Evolutionary conservation across 2,113 vertebrate species (phyloP).

Genomic region (Microtus richardsoni): DNA sequence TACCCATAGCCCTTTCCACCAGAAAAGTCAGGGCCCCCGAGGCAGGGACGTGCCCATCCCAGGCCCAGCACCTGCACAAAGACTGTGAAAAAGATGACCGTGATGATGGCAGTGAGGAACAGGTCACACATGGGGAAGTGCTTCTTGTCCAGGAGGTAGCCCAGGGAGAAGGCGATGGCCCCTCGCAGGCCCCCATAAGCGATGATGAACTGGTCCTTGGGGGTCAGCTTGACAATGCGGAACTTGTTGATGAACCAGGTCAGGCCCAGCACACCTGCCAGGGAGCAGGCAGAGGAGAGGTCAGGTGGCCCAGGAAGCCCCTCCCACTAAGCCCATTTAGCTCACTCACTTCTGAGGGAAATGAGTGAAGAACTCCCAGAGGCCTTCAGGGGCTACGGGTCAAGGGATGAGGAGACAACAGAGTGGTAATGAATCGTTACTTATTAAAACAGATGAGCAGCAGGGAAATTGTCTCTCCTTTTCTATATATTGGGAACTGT

Average conservation of each 20-base stretch:
- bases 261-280: constrained; percentile 94
- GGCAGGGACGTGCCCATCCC: background rate
- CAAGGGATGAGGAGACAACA: background rate
- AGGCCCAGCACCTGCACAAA: constrained; percentile 94
- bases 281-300: background rate
- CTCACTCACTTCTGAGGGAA: background rate
- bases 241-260: constrained; percentile 98
- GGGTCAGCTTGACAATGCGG: constrained; percentile 97
- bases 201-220: constrained; percentile 99
- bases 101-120: constrained; percentile 99
- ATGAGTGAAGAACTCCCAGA: background rate
- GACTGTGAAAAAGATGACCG: constrained; percentile 98
- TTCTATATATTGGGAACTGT: background rate
- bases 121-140: constrained; percentile 92
- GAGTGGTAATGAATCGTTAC: too few relatives aligned
- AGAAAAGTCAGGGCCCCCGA: constrained; percentile 24
- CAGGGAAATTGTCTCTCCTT: background rate
- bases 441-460: background rate
- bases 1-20: background rate
- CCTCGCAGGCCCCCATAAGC: constrained; percentile 98
- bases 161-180: constrained; percentile 97
- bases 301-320: background rate
- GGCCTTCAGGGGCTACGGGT: background rate
- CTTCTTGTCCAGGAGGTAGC: constrained; percentile 90
- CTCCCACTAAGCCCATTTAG: background rate